Percentiles rank a stretch among this genome's conserved stretches.
Evolutionary conservation across 2,113 vertebrate species (phyloP).

Genomic region (Corythornis cristatus): DNA sequence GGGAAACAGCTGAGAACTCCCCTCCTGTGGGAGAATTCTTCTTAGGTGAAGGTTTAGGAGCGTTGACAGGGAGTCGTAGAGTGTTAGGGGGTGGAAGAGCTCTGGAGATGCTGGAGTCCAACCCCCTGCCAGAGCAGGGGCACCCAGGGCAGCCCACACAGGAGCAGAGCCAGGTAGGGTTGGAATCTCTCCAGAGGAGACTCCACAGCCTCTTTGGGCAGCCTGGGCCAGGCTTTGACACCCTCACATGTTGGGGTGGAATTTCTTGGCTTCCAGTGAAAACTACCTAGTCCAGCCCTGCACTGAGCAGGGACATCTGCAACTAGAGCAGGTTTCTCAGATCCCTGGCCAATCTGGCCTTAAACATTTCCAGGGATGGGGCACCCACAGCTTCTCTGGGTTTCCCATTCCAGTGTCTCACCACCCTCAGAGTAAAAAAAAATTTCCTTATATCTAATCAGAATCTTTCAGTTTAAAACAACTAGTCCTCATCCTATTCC

Average conservation of each 20-base stretch:
- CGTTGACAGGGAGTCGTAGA: not conserved
- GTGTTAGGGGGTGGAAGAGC: not conserved
- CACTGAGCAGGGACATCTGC: not conserved
- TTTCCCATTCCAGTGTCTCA: not conserved
- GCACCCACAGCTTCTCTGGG: not conserved
- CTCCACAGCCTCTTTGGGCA: too few relatives aligned
- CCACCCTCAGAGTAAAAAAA: not conserved
- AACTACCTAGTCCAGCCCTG: not conserved
- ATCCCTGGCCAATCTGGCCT: not conserved
- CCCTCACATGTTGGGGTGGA: too few relatives aligned
- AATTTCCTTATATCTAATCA: not conserved
- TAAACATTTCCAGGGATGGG: not conserved
- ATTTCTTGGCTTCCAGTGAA: too few relatives aligned
- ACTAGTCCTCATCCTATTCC: not conserved
- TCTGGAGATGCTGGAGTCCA: not conserved
- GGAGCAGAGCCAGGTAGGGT: too few relatives aligned
- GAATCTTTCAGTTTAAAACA: not conserved
- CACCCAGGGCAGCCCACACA: too few relatives aligned
- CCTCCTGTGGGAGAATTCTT: fast-evolving
- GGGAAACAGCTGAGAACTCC: not conserved
- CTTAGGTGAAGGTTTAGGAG: not conserved
- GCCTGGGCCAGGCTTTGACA: too few relatives aligned
- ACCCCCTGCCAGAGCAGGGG: too few relatives aligned
- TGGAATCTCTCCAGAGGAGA: too few relatives aligned
- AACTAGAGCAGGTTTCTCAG: not conserved